Evolutionary conservation across 2,797 vertebrate genomes (phyloP).

Genomic region (Halcyon chelicuti): DNA sequence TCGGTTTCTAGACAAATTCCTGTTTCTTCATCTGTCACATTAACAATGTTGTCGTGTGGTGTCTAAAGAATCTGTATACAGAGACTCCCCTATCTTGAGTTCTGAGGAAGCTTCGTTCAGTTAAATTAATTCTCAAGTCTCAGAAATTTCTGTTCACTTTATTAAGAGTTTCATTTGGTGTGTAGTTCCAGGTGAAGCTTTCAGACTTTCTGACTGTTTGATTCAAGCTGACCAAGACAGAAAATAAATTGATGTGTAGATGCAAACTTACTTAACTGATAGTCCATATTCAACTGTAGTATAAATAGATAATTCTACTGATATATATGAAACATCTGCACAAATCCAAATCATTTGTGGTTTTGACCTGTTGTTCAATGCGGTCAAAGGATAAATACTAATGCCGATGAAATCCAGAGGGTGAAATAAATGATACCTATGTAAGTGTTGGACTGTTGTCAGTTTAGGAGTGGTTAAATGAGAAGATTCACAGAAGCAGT

Average conservation of each 20-base stretch:
- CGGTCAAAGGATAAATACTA: not conserved
- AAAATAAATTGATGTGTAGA: not conserved
- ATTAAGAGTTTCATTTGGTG: not conserved
- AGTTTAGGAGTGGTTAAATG: not conserved
- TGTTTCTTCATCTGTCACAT: not conserved
- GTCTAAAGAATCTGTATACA: not conserved
- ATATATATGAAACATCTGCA: not conserved
- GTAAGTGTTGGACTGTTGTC: not conserved
- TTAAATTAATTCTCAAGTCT: not conserved
- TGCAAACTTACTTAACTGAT: not conserved
- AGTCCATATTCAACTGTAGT: not conserved
- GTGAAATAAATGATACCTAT: not conserved
- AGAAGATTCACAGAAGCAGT: not conserved
- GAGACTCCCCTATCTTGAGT: not conserved
- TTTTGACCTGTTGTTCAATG: not conserved
- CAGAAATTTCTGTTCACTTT: not conserved
- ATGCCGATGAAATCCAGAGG: not conserved
- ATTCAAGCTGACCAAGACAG: not conserved
- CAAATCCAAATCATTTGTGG: constrained; percentile 6
- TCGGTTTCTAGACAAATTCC: not conserved
- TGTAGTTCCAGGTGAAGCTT: not conserved
- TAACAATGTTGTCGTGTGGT: not conserved
- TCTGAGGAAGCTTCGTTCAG: not conserved
- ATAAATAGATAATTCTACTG: not conserved
- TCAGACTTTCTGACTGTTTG: not conserved